A percentile compares a stretch with the other conserved stretches of the same genome.
phyloP scores from a whole-genome alignment of 2,888 invertebrate genomes.

The Colletes collaris region DNA sequence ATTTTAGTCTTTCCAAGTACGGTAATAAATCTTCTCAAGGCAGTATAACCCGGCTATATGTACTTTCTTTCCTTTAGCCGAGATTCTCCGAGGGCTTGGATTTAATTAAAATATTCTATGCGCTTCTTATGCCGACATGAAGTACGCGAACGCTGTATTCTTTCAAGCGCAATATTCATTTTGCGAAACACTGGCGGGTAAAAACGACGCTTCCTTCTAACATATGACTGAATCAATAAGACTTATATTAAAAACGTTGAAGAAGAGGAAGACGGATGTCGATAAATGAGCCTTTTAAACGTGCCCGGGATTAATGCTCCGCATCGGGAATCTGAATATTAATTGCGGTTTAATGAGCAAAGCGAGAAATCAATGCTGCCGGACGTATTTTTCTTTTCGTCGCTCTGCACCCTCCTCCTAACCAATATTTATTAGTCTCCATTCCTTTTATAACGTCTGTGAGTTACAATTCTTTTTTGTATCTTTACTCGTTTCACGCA shows the following conservation, averaged over 20 bases:
- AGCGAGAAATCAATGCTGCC: too few relatives aligned
- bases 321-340: too few relatives aligned
- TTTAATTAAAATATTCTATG: slow-evolving; percentile 68
- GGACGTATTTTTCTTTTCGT: too few relatives aligned
- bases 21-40: slow-evolving; percentile 61
- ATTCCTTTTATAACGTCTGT: too few relatives aligned
- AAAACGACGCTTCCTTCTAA: neutral
- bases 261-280: neutral
- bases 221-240: slow-evolving; percentile 10
- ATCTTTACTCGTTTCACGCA: too few relatives aligned
- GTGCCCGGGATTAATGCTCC: too few relatives aligned
- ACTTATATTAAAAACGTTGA: neutral
- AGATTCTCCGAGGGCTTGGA: slow-evolving; percentile 53
- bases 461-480: too few relatives aligned
- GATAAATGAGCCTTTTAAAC: too few relatives aligned
- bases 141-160: slow-evolving; percentile 39
- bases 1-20: slow-evolving; percentile 43
- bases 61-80: slow-evolving; percentile 53
- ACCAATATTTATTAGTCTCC: too few relatives aligned
- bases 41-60: slow-evolving; percentile 48
- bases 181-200: slow-evolving; percentile 21
- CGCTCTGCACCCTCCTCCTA: too few relatives aligned
- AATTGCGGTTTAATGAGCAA: too few relatives aligned
- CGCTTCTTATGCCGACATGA: slow-evolving; percentile 46
- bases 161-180: slow-evolving; percentile 53